Percentiles rank a stretch among this genome's conserved stretches.
Conservation (phyloP, 2,113 vertebrate genomes). For the Copsychus sechellarum region DNA sequence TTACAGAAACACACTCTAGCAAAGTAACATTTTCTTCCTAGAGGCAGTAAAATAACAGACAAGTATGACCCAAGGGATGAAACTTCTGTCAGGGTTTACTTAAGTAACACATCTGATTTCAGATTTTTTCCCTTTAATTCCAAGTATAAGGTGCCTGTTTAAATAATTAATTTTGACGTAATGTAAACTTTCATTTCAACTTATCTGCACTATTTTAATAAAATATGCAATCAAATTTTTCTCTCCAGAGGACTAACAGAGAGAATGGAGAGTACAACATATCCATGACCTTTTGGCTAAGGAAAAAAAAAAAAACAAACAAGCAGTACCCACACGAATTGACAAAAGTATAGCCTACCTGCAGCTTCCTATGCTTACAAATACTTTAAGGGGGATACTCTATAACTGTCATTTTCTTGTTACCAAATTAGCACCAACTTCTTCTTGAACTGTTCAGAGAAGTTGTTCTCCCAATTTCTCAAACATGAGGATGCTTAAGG, state of each 20-base stretch:
- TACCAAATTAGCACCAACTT: not conserved
- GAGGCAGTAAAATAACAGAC: not conserved
- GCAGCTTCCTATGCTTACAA: not conserved
- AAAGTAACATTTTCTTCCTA: not conserved
- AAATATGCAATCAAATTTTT: not conserved
- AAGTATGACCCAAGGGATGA: not conserved
- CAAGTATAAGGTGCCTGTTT: not conserved
- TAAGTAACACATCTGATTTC: not conserved
- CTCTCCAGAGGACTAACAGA: not conserved
- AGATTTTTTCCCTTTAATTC: not conserved
- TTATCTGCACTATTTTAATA: not conserved
- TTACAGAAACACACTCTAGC: not conserved
- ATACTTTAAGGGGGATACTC: not conserved
- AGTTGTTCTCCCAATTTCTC: not conserved
- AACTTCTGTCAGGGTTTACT: not conserved
- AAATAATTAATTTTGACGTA: not conserved
- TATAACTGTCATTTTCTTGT: not conserved
- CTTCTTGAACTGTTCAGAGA: not conserved
- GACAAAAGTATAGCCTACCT: not conserved
- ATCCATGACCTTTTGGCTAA: not conserved
- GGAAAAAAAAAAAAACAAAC: not conserved
- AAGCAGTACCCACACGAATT: not conserved
- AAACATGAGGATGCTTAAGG: not conserved
- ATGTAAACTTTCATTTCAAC: not conserved
- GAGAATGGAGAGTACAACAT: not conserved